Evolutionary conservation across 92 coral and sea anemone species (phyloP).

Genomic region (Epizoanthus stellaris): DNA sequence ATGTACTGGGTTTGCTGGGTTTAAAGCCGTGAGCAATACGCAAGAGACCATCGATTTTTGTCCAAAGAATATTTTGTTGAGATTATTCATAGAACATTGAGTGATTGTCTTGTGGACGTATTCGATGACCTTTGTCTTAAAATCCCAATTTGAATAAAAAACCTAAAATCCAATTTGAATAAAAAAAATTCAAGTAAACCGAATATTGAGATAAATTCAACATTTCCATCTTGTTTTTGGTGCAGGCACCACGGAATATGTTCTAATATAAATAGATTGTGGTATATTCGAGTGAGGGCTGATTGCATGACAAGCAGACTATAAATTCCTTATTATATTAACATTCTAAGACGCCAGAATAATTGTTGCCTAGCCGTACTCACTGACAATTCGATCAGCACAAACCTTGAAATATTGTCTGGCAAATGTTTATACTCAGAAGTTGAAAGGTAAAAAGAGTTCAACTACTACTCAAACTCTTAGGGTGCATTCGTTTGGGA

Average conservation of each 20-base stretch:
- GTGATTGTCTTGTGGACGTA: not conserved
- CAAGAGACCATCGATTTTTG: not conserved
- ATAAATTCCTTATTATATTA: not conserved
- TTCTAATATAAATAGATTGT: too few relatives aligned
- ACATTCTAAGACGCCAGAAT: not conserved
- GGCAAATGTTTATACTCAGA: not conserved
- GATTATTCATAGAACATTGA: not conserved
- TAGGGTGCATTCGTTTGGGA: too few relatives aligned
- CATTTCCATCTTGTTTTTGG: not conserved
- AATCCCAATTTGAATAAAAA: conserved; percentile 9
- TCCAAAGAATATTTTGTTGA: not conserved
- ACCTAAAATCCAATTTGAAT: not conserved
- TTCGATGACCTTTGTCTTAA: not conserved
- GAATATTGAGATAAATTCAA: not conserved
- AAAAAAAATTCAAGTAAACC: not conserved
- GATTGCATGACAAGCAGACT: not conserved
- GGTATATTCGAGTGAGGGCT: not conserved
- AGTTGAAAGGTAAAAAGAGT: not conserved
- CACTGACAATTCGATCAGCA: not conserved
- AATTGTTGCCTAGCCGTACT: too few relatives aligned
- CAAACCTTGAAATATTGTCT: not conserved
- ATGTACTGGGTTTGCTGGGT: too few relatives aligned
- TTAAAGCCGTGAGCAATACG: too few relatives aligned
- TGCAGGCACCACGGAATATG: too few relatives aligned
- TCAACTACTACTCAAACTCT: not conserved